These are phyloP conservation scores for Leucophora obtusa DNA, from an alignment of 2,888 invertebrate genomes.

Conservation along the genomic window DNA sequence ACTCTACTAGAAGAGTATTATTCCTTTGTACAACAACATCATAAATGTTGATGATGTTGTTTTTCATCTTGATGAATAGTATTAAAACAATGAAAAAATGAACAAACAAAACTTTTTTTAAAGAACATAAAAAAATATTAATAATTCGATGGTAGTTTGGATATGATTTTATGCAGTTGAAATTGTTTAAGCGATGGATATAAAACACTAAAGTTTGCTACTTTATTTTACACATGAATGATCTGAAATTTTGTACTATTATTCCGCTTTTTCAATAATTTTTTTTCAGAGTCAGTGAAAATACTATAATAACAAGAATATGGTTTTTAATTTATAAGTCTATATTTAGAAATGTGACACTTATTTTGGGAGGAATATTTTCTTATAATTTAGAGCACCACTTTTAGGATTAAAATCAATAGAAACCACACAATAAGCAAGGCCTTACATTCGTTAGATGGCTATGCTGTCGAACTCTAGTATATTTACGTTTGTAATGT, in stretches of 20 bases:
- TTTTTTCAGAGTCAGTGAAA: constrained; percentile 6
- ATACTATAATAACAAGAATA: constrained; percentile 17
- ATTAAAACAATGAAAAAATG: constrained; percentile 12
- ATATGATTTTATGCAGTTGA: neutral
- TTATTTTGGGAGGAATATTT: neutral
- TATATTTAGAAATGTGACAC: too few species aligned
- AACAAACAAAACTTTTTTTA: constrained; percentile 5
- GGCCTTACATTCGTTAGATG: too few species aligned
- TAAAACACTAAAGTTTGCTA: constrained; percentile 53
- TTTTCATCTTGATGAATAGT: neutral
- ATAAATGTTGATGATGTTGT: neutral
- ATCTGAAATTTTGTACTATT: constrained; percentile 43
- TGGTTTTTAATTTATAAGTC: constrained; percentile 10
- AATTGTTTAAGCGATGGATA: constrained; percentile 13
- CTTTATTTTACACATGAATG: constrained; percentile 63
- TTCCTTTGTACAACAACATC: neutral
- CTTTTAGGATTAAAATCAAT: too few species aligned
- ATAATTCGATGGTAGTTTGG: neutral
- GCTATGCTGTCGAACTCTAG: too few species aligned
- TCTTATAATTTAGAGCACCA: too few species aligned
- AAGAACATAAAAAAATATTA: neutral
- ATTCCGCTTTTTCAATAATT: neutral
- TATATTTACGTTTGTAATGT: too few species aligned
- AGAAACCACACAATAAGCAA: too few species aligned
- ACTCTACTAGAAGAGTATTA: neutral